These are phyloP conservation scores for Andrena chrysosceles DNA, from an alignment of 2,888 invertebrate genomes.

Conservation along the genomic window DNA sequence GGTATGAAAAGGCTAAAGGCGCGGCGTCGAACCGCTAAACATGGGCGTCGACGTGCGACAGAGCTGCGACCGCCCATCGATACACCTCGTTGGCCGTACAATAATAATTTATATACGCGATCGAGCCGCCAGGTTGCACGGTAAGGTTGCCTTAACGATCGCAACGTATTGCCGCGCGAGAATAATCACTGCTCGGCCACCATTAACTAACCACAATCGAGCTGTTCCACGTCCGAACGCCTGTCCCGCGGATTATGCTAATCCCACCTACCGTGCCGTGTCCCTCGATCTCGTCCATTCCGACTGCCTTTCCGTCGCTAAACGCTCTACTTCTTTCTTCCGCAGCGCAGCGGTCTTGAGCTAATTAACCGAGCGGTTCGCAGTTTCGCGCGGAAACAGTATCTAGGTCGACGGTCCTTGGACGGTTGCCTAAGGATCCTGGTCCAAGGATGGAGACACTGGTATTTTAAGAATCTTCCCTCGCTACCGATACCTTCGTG, in stretches of 20 bases:
- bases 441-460: no score
- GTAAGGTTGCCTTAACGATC: slow-evolving; percentile 57
- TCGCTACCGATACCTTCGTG: no score
- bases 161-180: slow-evolving; percentile 46
- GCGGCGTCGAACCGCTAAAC: slow-evolving; percentile 49
- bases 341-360: neutral
- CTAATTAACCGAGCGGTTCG: slow-evolving; percentile 16
- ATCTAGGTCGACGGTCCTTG: neutral
- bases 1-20: slow-evolving; percentile 45
- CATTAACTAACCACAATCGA: slow-evolving; percentile 61
- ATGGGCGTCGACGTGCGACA: slow-evolving; percentile 79
- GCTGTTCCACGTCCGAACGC: slow-evolving; percentile 39
- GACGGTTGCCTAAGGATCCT: neutral
- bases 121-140: slow-evolving; percentile 39
- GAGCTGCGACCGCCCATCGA: slow-evolving; percentile 79
- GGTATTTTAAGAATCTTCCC: no score
- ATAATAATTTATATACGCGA: slow-evolving; percentile 77
- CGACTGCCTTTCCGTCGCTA: neutral
- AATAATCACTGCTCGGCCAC: slow-evolving; percentile 66
- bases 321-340: slow-evolving; percentile 1
- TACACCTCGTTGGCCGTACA: slow-evolving; percentile 75
- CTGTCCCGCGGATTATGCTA: slow-evolving; percentile 65
- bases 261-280: slow-evolving; percentile 56
- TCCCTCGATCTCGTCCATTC: slow-evolving; percentile 3
- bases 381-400: neutral